Evolutionary conservation across 2,797 vertebrate genomes (phyloP).

Genomic region (Sylvilagus floridanus): DNA sequence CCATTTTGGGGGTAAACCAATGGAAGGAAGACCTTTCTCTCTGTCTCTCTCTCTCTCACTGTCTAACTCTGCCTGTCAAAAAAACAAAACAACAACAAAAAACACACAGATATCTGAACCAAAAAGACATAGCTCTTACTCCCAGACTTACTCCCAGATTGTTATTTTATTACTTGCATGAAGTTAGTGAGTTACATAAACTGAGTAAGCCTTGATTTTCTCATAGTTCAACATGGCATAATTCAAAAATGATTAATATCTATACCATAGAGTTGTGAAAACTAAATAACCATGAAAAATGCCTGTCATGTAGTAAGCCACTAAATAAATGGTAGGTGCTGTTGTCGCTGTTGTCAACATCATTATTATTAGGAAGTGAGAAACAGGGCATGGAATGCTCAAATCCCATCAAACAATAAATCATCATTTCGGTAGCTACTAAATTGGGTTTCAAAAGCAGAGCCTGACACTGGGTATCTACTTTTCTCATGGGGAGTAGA

Average conservation of each 20-base stretch:
- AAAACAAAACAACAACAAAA: too few species aligned
- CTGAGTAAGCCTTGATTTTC: slow-evolving; percentile 28
- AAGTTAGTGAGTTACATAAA: slow-evolving; percentile 27
- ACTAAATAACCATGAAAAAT: slow-evolving; percentile 44
- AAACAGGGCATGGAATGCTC: background rate
- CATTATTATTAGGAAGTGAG: slow-evolving; percentile 29
- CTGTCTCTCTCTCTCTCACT: too few species aligned
- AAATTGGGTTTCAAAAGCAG: background rate
- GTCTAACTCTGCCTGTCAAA: too few species aligned
- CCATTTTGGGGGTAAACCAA: too few species aligned
- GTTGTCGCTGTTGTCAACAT: background rate
- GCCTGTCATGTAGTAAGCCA: background rate
- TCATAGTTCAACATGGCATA: slow-evolving; percentile 17
- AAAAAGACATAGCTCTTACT: background rate
- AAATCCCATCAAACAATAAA: slow-evolving; percentile 8
- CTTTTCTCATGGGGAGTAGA: background rate
- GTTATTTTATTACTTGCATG: slow-evolving; percentile 30
- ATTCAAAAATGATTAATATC: slow-evolving; percentile 46
- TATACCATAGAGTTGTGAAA: slow-evolving; percentile 38
- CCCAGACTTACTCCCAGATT: background rate
- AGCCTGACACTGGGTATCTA: background rate
- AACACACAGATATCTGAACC: background rate
- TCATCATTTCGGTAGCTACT: background rate
- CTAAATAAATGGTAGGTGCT: slow-evolving; percentile 22
- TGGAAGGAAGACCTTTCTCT: too few species aligned